These are phyloP conservation scores for Chydorus sphaericus DNA, from an alignment of 2,888 invertebrate species.

Conservation along the genomic window DNA sequence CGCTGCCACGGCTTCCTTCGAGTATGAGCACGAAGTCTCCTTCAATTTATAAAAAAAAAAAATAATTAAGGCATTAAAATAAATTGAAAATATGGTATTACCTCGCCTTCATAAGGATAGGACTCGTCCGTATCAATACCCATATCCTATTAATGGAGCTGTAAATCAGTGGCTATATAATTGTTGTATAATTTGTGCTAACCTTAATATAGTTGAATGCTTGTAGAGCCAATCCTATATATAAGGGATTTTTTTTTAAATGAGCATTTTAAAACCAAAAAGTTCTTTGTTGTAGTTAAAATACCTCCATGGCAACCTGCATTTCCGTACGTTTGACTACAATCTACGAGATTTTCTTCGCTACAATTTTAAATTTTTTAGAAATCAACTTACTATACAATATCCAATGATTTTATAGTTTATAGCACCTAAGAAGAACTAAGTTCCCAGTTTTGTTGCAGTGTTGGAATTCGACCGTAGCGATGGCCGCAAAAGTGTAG, in stretches of 20 bases:
- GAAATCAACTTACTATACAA: too few relatives aligned
- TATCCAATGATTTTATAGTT: neutral
- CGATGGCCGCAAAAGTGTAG: neutral
- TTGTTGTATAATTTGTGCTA: too few relatives aligned
- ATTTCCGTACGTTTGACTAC: neutral
- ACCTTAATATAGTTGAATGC: too few relatives aligned
- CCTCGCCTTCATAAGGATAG: constrained; percentile 2
- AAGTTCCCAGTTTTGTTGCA: neutral
- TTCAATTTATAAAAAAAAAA: too few relatives aligned
- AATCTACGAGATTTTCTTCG: neutral
- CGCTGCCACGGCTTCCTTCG: neutral
- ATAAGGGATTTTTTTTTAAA: too few relatives aligned
- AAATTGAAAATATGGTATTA: neutral
- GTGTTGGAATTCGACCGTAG: constrained; percentile 2
- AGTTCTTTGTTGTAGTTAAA: too few relatives aligned
- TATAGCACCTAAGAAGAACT: neutral
- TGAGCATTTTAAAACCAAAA: too few relatives aligned
- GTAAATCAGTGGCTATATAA: too few relatives aligned
- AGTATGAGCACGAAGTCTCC: neutral
- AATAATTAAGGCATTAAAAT: neutral
- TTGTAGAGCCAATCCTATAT: too few relatives aligned
- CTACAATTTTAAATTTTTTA: too few relatives aligned
- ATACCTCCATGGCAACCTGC: constrained; percentile 1
- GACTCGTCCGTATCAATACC: neutral
- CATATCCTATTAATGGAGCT: too few relatives aligned